A percentile compares a stretch with the other conserved stretches of the same genome.
These are phyloP conservation scores for Ganaspis brasiliensis DNA, from an alignment of 2,888 invertebrate genomes.

Conservation along the genomic window DNA sequence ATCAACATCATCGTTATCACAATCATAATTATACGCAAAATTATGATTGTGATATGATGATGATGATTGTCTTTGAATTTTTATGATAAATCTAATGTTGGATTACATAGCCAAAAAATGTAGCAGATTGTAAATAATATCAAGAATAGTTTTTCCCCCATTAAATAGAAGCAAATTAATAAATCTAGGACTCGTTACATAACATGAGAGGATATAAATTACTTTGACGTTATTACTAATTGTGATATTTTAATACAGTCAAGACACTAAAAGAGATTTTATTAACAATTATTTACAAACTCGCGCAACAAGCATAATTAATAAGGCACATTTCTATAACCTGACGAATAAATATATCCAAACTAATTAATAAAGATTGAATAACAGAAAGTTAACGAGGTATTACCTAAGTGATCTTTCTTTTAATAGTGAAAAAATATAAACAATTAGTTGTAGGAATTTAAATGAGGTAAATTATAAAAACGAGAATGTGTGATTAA, in stretches of 20 bases:
- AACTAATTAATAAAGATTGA: not conserved
- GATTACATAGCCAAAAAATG: too few species aligned
- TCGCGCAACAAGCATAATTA: not conserved
- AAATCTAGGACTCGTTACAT: not conserved
- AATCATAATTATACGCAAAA: too few species aligned
- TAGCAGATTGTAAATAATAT: too few species aligned
- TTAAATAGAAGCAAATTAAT: not conserved
- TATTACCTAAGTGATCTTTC: not conserved
- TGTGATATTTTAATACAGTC: not conserved
- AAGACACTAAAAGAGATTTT: too few species aligned
- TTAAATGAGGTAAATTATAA: constrained; percentile 28
- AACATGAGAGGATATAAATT: not conserved
- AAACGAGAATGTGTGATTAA: constrained; percentile 24
- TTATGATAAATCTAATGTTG: too few species aligned
- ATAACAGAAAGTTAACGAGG: not conserved
- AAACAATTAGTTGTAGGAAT: constrained; percentile 21
- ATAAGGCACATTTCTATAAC: not conserved
- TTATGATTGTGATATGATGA: too few species aligned
- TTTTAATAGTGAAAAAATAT: not conserved
- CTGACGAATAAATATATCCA: not conserved
- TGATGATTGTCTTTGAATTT: too few species aligned
- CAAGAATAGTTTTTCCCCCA: too few species aligned
- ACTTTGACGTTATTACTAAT: not conserved
- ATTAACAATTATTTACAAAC: not conserved
- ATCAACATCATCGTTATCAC: too few species aligned